phyloP scores from a whole-genome alignment of 2,888 invertebrate species.

The Adelphocoris suturalis region DNA sequence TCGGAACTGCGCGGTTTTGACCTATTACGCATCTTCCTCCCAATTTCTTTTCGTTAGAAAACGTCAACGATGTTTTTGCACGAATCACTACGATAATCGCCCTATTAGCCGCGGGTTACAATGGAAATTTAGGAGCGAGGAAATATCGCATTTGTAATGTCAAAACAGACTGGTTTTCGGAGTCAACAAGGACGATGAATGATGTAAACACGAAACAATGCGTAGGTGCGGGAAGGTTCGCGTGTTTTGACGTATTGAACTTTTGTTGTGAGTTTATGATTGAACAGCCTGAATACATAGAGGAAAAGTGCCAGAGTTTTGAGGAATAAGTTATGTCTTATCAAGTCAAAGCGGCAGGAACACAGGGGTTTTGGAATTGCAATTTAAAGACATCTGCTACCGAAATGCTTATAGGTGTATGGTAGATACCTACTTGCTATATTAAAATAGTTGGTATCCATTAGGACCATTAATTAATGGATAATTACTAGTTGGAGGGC shows the following conservation, averaged over 20 bases:
- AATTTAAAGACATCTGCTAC: no score
- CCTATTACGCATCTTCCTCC: background rate
- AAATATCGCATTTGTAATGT: background rate
- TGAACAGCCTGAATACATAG: background rate
- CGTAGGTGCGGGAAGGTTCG: background rate
- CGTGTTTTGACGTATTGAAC: background rate
- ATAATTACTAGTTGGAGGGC: no score
- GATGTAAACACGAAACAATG: conserved; percentile 16
- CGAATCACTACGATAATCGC: background rate
- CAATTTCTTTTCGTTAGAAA: background rate
- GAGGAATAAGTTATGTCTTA: no score
- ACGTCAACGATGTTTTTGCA: background rate
- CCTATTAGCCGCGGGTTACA: background rate
- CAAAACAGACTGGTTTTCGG: background rate
- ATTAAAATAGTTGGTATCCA: no score
- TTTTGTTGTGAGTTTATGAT: background rate
- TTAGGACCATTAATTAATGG: no score
- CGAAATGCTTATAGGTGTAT: no score
- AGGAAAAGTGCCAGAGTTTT: background rate
- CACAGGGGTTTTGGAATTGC: no score
- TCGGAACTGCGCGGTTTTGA: background rate
- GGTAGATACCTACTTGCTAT: no score
- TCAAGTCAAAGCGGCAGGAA: no score
- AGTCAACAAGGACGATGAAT: background rate
- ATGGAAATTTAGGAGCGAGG: no score